Base-by-base conservation (phyloP, 2,888 invertebrate species). In the Tenthredo notha region DNA sequence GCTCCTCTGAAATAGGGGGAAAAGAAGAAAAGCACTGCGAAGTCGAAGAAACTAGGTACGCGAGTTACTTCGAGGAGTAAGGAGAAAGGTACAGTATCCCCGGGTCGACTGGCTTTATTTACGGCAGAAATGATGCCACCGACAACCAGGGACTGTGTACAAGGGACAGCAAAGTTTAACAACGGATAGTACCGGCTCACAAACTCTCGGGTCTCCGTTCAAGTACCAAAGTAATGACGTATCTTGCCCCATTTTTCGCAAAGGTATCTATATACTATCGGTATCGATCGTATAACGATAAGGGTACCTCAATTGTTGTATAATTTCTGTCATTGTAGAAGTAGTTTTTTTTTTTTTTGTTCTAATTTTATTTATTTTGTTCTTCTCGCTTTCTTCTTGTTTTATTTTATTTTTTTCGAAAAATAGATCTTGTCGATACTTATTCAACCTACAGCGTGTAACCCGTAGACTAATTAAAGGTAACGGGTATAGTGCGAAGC, bases 81-180 rank as follows among this genome's bases (percentile, higher is more conserved):
- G 2, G n/a, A n/a, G 15, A 21, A 37, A 80, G 58, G 37, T 21
- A 40, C 58, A 25, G 21, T 61, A 58, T 80, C 37, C 61, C 21
- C 6, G 29, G 37, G 80, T 61, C 33, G 77, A 54, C 77, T 61
- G 37, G 61, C 61, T 61, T 61, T 80, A 80, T 80, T 80, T 61
- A 40, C 61, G 58, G 37, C 50, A 61, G 58, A 80, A 80, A 80
- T 80, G 58, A 80, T 61, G 37, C 80, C 50, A 80, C 37, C 58
- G 80, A 61, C n/a, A 80, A 61, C 37, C 80, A 25, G 40, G 61
- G 21, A 54, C n/a, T 54, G 77, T 77, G 77, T 77, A 77, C 77
- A 29, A 77, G 54, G 50, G 77, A 54, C 77, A 77, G 77, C 43
- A 75, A 75, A 75, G 75, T 75, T 75, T 43, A 75, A 75, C 75